Evolutionary conservation across 64 coral and sea anemone species (phyloP).

Genomic region (Montipora sp.): DNA sequence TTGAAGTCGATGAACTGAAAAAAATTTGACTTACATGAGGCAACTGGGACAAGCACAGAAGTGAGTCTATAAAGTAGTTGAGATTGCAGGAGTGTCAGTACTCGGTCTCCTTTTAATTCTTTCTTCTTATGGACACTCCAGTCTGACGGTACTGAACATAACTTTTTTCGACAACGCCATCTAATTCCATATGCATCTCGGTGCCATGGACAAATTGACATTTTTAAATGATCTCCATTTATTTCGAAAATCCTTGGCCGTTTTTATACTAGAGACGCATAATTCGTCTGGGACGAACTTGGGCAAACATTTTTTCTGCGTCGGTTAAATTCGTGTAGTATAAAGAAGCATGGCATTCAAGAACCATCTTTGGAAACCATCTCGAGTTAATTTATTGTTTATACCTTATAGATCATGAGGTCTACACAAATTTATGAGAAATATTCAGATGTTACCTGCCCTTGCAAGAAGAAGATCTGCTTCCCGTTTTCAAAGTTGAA

Average conservation of each 20-base stretch:
- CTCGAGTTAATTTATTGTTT: background rate
- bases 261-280: background rate
- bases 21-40: conserved; percentile 22
- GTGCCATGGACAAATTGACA: conserved; percentile 38
- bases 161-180: conserved; percentile 18
- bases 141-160: conserved; percentile 20
- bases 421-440: background rate
- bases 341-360: too few species aligned
- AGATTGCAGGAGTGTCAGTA: background rate
- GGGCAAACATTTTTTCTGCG: too few species aligned
- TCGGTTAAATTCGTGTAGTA: too few species aligned
- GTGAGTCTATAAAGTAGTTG: conserved; percentile 10
- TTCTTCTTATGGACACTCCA: conserved; percentile 12
- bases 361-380: too few species aligned
- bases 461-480: conserved; percentile 24
- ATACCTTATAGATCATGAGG: background rate
- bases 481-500: background rate
- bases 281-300: too few species aligned
- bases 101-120: conserved; percentile 11
- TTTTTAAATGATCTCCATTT: background rate
- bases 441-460: background rate
- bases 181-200: conserved; percentile 25
- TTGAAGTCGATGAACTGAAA: background rate
- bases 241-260: background rate
- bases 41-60: conserved; percentile 35